phyloP scores from a whole-genome alignment of 2,888 invertebrate species.

The Cosmopolites sordidus region DNA sequence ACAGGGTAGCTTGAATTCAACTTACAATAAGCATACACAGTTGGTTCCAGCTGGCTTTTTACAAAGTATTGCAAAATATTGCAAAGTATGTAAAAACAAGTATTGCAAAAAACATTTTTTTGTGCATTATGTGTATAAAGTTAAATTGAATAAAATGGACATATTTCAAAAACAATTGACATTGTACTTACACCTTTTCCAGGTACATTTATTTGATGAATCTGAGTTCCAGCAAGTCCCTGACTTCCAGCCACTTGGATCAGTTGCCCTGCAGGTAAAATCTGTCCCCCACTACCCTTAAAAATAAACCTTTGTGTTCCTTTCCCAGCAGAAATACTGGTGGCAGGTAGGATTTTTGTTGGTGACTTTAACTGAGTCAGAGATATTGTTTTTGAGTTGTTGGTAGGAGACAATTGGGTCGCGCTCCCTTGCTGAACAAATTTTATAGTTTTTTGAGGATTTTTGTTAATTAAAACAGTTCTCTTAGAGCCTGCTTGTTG shows the following conservation, averaged over 20 bases:
- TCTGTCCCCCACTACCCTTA: conserved; percentile 47
- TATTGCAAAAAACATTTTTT: too few species aligned
- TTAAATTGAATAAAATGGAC: too few species aligned
- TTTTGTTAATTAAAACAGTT: conserved; percentile 44
- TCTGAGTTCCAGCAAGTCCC: conserved; percentile 47
- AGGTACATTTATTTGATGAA: conserved; percentile 70
- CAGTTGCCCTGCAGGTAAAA: conserved; percentile 44
- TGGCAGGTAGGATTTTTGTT: conserved; percentile 64
- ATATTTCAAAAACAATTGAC: too few species aligned
- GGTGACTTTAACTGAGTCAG: conserved; percentile 57
- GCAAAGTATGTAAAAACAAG: too few species aligned
- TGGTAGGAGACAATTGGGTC: conserved; percentile 38
- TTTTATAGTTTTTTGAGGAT: conserved; percentile 43
- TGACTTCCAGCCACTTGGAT: conserved; percentile 44
- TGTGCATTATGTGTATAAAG: too few species aligned
- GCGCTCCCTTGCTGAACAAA: conserved; percentile 40
- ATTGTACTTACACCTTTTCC: conserved; percentile 58
- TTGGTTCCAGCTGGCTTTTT: too few species aligned
- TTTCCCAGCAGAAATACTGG: conserved; percentile 32
- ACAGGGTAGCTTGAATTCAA: too few species aligned
- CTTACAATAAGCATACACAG: too few species aligned
- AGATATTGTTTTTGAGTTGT: conserved; percentile 46
- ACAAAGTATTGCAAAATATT: too few species aligned
- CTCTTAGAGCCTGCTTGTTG: conserved; percentile 42
- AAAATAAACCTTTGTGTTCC: conserved; percentile 54